A percentile compares a stretch with the other conserved stretches of the same genome.
Conservation (phyloP, 30 jellyfish, hydroid and myxozoan genomes). For the Turritopsis dohrnii region DNA sequence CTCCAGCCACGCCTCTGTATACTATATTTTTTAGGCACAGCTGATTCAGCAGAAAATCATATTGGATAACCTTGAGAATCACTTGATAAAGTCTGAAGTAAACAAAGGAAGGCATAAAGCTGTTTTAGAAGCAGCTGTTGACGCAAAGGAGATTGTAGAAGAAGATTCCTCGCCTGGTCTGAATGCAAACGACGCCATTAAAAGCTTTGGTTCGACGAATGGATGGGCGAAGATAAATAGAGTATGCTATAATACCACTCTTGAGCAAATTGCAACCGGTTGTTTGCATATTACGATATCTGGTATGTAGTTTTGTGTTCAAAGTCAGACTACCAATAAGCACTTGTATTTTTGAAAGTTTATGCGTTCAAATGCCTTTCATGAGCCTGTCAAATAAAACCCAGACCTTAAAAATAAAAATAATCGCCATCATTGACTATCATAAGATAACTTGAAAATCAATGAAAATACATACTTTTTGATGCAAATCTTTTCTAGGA, state of each 20-base stretch:
- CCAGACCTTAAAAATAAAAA: too few relatives aligned
- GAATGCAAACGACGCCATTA: conserved; percentile 85
- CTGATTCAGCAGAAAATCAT: conserved; percentile 71
- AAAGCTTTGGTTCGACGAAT: conserved; percentile 65
- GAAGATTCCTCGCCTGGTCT: conserved; percentile 98
- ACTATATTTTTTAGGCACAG: conserved; percentile 43
- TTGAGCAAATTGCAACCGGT: conserved; percentile 94
- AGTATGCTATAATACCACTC: conserved; percentile 81
- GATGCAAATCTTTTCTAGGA: conserved; percentile 33
- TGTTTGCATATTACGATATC: conserved; percentile 83
- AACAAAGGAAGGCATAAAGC: conserved; percentile 98
- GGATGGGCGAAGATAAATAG: conserved; percentile 84
- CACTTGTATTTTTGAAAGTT: too few relatives aligned
- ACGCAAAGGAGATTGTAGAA: conserved; percentile 85
- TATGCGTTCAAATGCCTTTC: too few relatives aligned
- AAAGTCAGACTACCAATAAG: too few relatives aligned
- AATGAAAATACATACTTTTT: too few relatives aligned
- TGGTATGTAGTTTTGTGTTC: conserved; percentile 44
- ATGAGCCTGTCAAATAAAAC: too few relatives aligned
- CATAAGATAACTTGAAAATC: too few relatives aligned
- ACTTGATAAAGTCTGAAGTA: conserved; percentile 72
- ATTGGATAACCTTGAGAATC: conserved; percentile 68
- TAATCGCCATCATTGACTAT: too few relatives aligned
- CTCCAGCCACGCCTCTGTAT: not conserved
- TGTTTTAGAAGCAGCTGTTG: conserved; percentile 96